Base-by-base conservation (phyloP, 2,113 vertebrate species). In the Erythrolamprus reginae region DNA sequence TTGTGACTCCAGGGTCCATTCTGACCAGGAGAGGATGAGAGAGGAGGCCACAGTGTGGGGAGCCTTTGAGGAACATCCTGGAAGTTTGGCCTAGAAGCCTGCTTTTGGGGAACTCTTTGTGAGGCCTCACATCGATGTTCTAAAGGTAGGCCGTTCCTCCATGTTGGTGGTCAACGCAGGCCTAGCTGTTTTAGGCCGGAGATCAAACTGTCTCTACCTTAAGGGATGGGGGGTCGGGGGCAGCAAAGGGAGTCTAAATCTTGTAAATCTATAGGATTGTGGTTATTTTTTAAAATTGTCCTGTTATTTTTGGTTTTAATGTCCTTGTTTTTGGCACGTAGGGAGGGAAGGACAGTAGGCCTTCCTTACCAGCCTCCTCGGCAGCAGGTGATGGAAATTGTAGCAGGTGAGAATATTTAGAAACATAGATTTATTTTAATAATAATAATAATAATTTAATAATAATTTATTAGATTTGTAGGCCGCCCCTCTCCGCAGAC, bases 1-100 rank as follows among this genome's bases (percentile, higher is more conserved):
- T 96, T 96, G 93, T 96, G 94, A 95, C 93, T 92, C 96, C 96
- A 95, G 92, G 93, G 77, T 91, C 56, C 87, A 94, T 93, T 93
- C 96, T 94, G 89, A 48, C 82, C 91, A 56, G 70, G 88, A 85
- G 89, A 94, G 93, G 42, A 52, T 92, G 38, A 92, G 82, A 88
- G 90, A 95, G 88, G 90, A 95, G 94, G 93, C 92, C 95, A 95
- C 92, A 96, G 92, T 90, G 86, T 84, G 45, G 89, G 42, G 88
- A 93, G 89, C 84, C 92, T 93, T 93, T 87, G 92, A 94, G 85
- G 86, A 94, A 94, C 17, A 89, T 91, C 91, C 33, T 33, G 94
- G 92, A 56, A 56, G 88, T 86, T 92, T 48, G 47, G 47, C 8
- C 4, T n/a, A 53, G 70, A 65, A 48, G 50, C 77, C 42, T 82